phyloP scores from a whole-genome alignment of 2,797 vertebrate genomes.

The Pitangus sulphuratus region DNA sequence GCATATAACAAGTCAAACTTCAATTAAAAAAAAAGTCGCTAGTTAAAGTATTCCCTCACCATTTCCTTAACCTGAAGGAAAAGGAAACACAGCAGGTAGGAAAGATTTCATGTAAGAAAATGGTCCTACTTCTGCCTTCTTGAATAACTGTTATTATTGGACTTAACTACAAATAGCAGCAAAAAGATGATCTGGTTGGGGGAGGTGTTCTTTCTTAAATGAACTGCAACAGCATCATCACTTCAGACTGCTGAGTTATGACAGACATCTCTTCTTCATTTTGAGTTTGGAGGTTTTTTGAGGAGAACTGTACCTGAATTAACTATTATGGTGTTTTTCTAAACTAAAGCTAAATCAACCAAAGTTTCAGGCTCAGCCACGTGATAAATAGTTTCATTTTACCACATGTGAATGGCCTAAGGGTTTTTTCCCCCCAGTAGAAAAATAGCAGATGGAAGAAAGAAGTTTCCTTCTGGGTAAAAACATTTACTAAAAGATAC shows the following conservation, averaged over 20 bases:
- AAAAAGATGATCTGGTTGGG: not conserved
- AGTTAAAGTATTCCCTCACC: not conserved
- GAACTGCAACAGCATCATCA: not conserved
- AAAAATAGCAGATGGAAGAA: not conserved
- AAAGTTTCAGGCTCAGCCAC: not conserved
- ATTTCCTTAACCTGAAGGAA: not conserved
- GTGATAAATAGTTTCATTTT: not conserved
- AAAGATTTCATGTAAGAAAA: not conserved
- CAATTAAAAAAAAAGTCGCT: not conserved
- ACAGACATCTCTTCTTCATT: not conserved
- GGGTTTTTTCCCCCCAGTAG: not conserved
- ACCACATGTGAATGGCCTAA: not conserved
- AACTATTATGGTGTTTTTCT: not conserved
- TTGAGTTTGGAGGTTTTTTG: not conserved
- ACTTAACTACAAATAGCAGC: not conserved
- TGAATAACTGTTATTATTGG: not conserved
- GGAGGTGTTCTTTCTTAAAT: not conserved
- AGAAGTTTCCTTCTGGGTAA: not conserved
- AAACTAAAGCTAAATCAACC: not conserved
- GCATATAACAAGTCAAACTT: not conserved
- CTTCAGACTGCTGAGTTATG: not conserved
- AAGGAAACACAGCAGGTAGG: not conserved
- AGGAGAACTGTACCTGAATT: not conserved
- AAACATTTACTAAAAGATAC: not conserved
- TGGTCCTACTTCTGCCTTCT: not conserved